Percentiles rank a stretch among this genome's conserved stretches.
phyloP scores from a whole-genome alignment of 1,140 invertebrate species.

The Pseudomyrmex concolor region DNA sequence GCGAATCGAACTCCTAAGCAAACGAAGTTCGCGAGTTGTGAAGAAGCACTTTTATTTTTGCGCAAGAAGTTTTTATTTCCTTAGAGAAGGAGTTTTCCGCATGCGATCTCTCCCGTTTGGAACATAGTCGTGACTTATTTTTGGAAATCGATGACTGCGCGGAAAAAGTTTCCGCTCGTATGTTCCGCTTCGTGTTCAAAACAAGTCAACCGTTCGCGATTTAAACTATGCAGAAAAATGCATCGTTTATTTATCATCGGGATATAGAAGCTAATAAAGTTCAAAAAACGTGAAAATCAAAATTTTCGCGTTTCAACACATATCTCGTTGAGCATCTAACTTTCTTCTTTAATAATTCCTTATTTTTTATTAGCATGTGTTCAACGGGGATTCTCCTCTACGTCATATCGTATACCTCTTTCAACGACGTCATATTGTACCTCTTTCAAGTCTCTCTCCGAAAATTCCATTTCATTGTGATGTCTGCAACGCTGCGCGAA shows the following conservation, averaged over 20 bases:
- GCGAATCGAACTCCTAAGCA: conserved; percentile 5
- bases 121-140: conserved; percentile 40
- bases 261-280: too few species aligned
- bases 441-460: not conserved
- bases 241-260: not conserved
- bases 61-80: conserved; percentile 17
- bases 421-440: not conserved
- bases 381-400: not conserved
- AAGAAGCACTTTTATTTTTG: conserved; percentile 18
- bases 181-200: conserved; percentile 26
- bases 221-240: conserved; percentile 9
- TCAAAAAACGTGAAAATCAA: not conserved
- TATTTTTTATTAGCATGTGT: not conserved
- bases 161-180: conserved; percentile 20
- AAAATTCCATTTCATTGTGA: conserved; percentile 42
- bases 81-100: not conserved
- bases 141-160: conserved; percentile 41
- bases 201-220: conserved; percentile 22
- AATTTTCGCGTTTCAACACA: not conserved
- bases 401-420: not conserved
- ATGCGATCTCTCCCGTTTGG: conserved; percentile 11
- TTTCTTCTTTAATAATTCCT: not conserved
- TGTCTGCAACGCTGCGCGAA: conserved; percentile 27
- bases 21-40: not conserved
- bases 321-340: too few species aligned